Evolutionary conservation across 2,888 invertebrate species (phyloP).

Genomic region (Pachydiplax longipennis): DNA sequence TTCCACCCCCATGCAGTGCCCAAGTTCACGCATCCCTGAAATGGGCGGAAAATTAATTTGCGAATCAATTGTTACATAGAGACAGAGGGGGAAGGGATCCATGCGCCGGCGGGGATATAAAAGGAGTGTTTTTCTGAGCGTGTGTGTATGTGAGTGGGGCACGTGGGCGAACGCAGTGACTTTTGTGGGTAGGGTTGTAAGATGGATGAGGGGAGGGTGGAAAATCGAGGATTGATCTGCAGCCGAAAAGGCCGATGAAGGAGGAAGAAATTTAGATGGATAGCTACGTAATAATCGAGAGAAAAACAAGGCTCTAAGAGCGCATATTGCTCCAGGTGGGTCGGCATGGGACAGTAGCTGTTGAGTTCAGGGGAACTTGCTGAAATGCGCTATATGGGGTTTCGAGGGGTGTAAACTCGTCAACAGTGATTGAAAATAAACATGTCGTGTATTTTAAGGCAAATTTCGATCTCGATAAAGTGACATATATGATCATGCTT

Average conservation of each 20-base stretch:
- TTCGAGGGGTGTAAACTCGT: too few species aligned
- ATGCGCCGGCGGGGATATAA: neutral
- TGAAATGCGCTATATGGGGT: too few species aligned
- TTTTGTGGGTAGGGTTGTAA: constrained; percentile 46
- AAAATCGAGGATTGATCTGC: constrained; percentile 46
- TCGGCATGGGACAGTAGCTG: too few species aligned
- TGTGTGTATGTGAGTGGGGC: neutral
- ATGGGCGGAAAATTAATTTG: constrained; percentile 1
- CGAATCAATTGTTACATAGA: neutral
- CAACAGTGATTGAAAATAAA: too few species aligned
- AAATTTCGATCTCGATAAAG: too few species aligned
- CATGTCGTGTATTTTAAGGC: too few species aligned
- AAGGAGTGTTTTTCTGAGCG: neutral
- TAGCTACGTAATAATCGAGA: neutral
- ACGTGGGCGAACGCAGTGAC: constrained; percentile 45
- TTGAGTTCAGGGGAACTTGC: too few species aligned
- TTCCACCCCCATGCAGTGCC: neutral
- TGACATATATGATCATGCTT: too few species aligned
- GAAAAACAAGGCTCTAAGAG: too few species aligned
- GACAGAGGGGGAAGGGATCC: constrained; percentile 17
- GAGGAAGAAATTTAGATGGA: neutral
- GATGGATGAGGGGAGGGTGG: constrained; percentile 34
- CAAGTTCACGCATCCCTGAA: neutral
- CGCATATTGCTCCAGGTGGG: too few species aligned
- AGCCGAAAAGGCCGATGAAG: neutral